Conservation (phyloP, 1,140 invertebrate genomes). For the Caenorhabditis brenneri region DNA sequence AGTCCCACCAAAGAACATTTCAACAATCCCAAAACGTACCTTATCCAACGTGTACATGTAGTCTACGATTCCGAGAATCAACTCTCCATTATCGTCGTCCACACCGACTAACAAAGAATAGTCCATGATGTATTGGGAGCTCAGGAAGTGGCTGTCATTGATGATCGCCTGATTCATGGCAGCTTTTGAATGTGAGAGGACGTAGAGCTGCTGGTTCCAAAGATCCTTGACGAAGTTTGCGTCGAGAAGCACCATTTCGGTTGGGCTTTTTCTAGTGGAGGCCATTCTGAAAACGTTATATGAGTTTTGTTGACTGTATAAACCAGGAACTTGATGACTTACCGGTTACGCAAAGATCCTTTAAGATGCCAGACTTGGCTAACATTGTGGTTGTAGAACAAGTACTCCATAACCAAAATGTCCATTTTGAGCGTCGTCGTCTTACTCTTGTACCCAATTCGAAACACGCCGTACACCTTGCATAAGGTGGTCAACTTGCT, state of each 20-base stretch:
- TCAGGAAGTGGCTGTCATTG: slow-evolving; percentile 78
- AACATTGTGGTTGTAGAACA: slow-evolving; percentile 83
- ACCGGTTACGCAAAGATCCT: slow-evolving; percentile 88
- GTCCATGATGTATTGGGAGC: slow-evolving; percentile 85
- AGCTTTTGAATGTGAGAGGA: slow-evolving; percentile 86
- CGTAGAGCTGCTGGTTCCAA: slow-evolving; percentile 85
- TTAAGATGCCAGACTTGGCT: slow-evolving; percentile 87
- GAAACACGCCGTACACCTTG: slow-evolving; percentile 76
- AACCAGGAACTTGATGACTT: slow-evolving; percentile 74
- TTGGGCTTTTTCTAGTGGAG: slow-evolving; percentile 66
- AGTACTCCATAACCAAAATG: slow-evolving; percentile 94
- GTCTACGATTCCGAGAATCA: slow-evolving; percentile 96
- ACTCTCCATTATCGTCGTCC: slow-evolving; percentile 81
- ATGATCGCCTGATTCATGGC: slow-evolving; percentile 86
- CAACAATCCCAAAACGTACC: neutral
- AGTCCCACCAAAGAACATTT: too few relatives aligned
- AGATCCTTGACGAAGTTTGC: slow-evolving; percentile 92
- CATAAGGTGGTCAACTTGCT: slow-evolving; percentile 70
- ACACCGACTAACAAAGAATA: slow-evolving; percentile 92
- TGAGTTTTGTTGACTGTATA: neutral
- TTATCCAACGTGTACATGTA: slow-evolving; percentile 99
- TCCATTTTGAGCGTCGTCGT: slow-evolving; percentile 78
- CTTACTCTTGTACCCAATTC: slow-evolving; percentile 79
- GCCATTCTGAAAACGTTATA: slow-evolving; percentile 55
- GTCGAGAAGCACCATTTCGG: slow-evolving; percentile 87